Evolutionary conservation across 2,797 vertebrate species (phyloP).

Genomic region (Okamejei kenojei): DNA sequence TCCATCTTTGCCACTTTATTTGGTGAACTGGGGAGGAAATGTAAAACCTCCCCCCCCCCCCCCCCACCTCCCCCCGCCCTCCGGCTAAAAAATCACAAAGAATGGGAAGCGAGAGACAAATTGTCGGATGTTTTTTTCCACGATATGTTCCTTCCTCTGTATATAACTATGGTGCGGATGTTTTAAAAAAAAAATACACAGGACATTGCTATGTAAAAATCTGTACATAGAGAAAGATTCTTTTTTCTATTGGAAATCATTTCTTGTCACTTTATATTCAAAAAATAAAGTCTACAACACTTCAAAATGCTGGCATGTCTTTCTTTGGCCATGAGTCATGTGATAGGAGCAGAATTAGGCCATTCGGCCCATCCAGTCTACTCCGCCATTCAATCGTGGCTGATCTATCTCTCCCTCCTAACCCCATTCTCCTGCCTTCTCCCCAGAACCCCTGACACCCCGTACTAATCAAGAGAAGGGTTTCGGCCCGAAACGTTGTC

Average conservation of each 20-base stretch:
- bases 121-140: constrained; percentile 55
- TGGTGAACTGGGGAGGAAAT: background rate
- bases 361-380: too few relatives aligned
- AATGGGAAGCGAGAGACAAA: constrained; percentile 53
- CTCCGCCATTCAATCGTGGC: too few relatives aligned
- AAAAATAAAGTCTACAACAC: constrained; percentile 59
- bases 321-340: background rate
- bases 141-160: constrained; percentile 58
- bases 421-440: too few relatives aligned
- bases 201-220: constrained; percentile 68
- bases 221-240: constrained; percentile 69
- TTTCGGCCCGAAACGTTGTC: too few relatives aligned
- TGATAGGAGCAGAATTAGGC: too few relatives aligned
- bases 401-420: too few relatives aligned
- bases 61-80: too few relatives aligned
- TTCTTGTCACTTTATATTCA: constrained; percentile 76
- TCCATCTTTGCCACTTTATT: constrained; percentile 25
- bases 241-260: constrained; percentile 74
- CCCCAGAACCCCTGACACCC: too few relatives aligned
- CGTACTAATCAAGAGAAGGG: too few relatives aligned
- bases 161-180: constrained; percentile 53
- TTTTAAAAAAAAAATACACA: constrained; percentile 49
- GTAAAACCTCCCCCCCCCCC: background rate
- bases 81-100: background rate
- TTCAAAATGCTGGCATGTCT: background rate